Evolutionary conservation across 2,888 invertebrate genomes (phyloP).

Genomic region (Mesorhabditis sp.): DNA sequence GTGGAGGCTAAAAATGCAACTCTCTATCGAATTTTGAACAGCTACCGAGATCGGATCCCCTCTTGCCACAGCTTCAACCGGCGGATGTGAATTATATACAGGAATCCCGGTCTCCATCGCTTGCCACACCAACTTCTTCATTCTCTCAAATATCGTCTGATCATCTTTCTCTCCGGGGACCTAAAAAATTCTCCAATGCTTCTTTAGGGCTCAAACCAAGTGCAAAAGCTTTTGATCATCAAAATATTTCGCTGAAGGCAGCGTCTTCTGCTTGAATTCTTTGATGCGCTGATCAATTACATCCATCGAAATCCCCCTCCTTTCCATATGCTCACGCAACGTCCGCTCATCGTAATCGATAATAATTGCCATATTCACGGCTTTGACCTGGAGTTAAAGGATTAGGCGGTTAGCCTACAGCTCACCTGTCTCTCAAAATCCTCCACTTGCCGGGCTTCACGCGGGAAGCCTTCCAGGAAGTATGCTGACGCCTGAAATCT

Average conservation of each 20-base stretch:
- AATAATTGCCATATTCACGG: constrained; percentile 57
- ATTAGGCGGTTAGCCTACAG: no score
- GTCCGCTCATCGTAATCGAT: constrained; percentile 57
- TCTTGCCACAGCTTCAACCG: constrained; percentile 10
- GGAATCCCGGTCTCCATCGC: constrained; percentile 47
- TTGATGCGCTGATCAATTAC: constrained; percentile 43
- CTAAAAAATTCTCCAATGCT: constrained; percentile 23
- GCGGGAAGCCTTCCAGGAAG: constrained; percentile 56
- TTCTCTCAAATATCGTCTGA: constrained; percentile 48
- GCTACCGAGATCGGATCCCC: neutral
- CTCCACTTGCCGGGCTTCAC: constrained; percentile 56
- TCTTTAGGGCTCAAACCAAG: constrained; percentile 31
- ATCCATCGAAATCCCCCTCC: constrained; percentile 43
- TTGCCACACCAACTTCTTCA: constrained; percentile 43
- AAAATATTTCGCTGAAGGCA: constrained; percentile 58
- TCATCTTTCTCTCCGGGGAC: constrained; percentile 57
- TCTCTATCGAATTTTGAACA: neutral
- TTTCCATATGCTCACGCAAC: constrained; percentile 53
- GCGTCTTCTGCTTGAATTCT: constrained; percentile 57
- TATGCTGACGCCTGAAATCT: constrained; percentile 35
- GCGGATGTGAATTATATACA: constrained; percentile 21
- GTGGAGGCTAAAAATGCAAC: constrained; percentile 6
- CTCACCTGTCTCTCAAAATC: constrained; percentile 56
- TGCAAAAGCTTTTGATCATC: constrained; percentile 57
- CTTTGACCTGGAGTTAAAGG: constrained; percentile 24